These are phyloP conservation scores for Chelonia mydas DNA, from an alignment of 2,797 vertebrate species.

Conservation along the genomic window DNA sequence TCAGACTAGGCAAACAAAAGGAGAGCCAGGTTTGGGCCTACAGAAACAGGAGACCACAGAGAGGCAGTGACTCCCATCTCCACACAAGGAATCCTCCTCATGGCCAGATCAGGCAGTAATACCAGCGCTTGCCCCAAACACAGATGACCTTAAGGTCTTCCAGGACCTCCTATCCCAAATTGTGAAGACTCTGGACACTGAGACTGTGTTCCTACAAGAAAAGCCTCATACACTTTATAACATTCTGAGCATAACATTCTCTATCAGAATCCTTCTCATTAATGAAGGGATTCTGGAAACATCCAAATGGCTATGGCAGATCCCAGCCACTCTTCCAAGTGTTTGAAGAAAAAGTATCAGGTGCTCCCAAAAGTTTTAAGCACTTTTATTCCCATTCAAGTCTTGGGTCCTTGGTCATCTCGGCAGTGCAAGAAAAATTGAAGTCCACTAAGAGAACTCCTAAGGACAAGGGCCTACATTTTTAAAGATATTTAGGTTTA, in stretches of 20 bases:
- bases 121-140: not conserved
- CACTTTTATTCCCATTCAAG: not conserved
- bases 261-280: not conserved
- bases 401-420: not conserved
- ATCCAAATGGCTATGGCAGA: not conserved
- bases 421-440: not conserved
- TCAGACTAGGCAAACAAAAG: not conserved
- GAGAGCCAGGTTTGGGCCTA: not conserved
- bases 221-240: not conserved
- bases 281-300: not conserved
- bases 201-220: not conserved
- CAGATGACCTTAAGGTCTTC: not conserved
- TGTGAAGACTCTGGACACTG: not conserved
- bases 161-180: not conserved
- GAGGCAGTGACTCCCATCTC: not conserved
- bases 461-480: not conserved
- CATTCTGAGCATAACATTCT: not conserved
- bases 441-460: not conserved
- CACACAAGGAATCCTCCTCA: not conserved
- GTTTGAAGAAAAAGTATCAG: not conserved
- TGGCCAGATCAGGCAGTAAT: not conserved
- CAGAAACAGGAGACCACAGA: not conserved
- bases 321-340: not conserved
- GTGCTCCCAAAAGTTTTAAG: not conserved
- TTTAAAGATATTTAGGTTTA: not conserved